Evolutionary conservation across 2,888 invertebrate species (phyloP).

Genomic region (Vesta saturnalis): DNA sequence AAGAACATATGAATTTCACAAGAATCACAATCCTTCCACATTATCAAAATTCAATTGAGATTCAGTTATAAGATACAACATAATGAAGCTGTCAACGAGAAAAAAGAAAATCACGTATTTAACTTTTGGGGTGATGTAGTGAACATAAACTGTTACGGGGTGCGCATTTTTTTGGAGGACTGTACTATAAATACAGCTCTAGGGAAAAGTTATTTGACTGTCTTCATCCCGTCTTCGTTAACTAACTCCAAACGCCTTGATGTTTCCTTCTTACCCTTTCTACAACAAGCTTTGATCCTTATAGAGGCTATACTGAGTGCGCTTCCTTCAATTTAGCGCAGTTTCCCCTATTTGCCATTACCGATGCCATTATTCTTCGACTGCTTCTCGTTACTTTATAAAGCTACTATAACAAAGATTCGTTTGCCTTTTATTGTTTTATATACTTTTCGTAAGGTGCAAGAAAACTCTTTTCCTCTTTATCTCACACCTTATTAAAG

Average conservation of each 20-base stretch:
- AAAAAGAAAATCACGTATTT: slow-evolving; percentile 23
- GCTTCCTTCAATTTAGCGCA: slow-evolving; percentile 27
- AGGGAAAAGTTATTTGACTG: slow-evolving; percentile 41
- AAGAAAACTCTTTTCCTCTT: background rate
- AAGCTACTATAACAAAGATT: slow-evolving; percentile 31
- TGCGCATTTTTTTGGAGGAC: slow-evolving; percentile 27
- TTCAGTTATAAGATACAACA: slow-evolving; percentile 12
- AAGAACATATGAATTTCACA: too few relatives aligned
- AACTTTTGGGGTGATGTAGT: slow-evolving; percentile 22
- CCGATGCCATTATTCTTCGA: slow-evolving; percentile 36
- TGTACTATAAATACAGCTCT: slow-evolving; percentile 32
- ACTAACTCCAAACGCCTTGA: slow-evolving; percentile 38
- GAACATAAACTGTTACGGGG: slow-evolving; percentile 26
- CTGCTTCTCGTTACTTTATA: slow-evolving; percentile 36
- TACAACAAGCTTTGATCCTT: slow-evolving; percentile 20
- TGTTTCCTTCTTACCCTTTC: slow-evolving; percentile 31
- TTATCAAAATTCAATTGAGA: background rate
- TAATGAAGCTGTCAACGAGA: slow-evolving; percentile 21
- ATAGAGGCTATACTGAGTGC: slow-evolving; percentile 20
- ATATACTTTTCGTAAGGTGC: slow-evolving; percentile 27
- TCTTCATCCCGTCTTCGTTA: slow-evolving; percentile 39
- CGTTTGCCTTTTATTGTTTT: slow-evolving; percentile 33
- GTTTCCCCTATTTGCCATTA: slow-evolving; percentile 34
- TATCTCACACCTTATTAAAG: background rate
- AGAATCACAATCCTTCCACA: too few relatives aligned